Base-by-base conservation (phyloP, 2,113 vertebrate genomes). In the Dolichotis patagonum region DNA sequence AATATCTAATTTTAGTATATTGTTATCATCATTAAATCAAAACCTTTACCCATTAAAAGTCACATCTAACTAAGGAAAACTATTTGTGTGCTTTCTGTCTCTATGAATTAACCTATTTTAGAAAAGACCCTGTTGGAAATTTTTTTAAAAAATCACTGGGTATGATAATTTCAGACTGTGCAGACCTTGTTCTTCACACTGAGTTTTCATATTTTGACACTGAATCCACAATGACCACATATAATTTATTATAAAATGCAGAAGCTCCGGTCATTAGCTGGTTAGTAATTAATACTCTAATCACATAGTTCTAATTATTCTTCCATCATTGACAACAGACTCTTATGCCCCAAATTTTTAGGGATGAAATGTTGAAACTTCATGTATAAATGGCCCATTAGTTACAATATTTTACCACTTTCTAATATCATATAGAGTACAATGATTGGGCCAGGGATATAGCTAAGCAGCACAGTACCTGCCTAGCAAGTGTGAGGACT, bases 281-380 rank as follows among this genome's bases (percentile, higher is more conserved):
- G 12, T 94, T 54, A 90, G 56, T 90, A 92, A 94, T 95, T 95
- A 87, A 81, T 63, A 94, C 9, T 73, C 38, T 90, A 86, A 78
- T 94, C 82, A 71, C 41, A 78, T 49, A 87, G 92, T 65, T 71
- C 5, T 91, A 93, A 71, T 90, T 94, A 43, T 87, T 82, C 83
- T 30, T 22, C 30, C 28, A 94, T 84, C 85, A 58, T 52, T 71
- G 58, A 86, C 63, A 88, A 82, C 54, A 95, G 43, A 87, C 14
- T 87, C 67, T 90, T 92, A 69, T 46, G 63, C 35, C 43, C 41
- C 89, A 91, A 54, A 88, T 46, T 73, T 95, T 92, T 87, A 83
- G 52, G 14, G 4, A 84, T 90, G 28, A 90, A 94, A 81, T 41
- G 63, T 32, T 92, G 54, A 96, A 92, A 52, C 30, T 85, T 43